A percentile compares a stretch with the other conserved stretches of the same genome.
phyloP scores from a whole-genome alignment of 2,888 invertebrate species.

The Rhamphomyia laevipes region DNA sequence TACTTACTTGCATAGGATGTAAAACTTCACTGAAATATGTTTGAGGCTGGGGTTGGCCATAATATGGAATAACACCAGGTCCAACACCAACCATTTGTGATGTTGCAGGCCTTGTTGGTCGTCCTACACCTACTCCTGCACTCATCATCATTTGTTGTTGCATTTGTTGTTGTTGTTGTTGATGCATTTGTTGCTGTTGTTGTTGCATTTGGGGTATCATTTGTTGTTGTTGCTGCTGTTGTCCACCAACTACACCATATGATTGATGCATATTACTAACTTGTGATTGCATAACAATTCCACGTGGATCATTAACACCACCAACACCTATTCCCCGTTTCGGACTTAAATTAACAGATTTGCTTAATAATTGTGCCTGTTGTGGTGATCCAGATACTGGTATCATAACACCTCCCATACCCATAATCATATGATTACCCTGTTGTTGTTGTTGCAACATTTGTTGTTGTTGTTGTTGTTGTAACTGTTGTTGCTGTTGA shows the following conservation, averaged over 20 bases:
- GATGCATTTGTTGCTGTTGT: constrained; percentile 12
- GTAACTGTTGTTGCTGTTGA: constrained; percentile 14
- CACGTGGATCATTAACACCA: neutral
- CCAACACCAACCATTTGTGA: constrained; percentile 19
- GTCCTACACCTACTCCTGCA: constrained; percentile 21
- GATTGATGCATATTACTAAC: constrained; percentile 32
- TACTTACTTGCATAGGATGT: constrained; percentile 33
- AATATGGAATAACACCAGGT: constrained; percentile 21
- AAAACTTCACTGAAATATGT: constrained; percentile 34
- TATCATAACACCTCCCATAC: neutral
- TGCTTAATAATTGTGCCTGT: constrained; percentile 10
- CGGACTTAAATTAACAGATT: constrained; percentile 13
- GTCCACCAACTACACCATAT: constrained; percentile 24
- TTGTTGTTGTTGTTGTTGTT: constrained; percentile 9
- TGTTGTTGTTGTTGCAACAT: constrained; percentile 14
- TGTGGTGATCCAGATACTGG: constrained; percentile 10
- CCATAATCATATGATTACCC: constrained; percentile 12
- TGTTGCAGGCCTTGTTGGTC: constrained; percentile 21
- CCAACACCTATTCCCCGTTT: constrained; percentile 9
- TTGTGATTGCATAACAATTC: constrained; percentile 22
- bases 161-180: constrained; percentile 6
- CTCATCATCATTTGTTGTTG: constrained; percentile 14
- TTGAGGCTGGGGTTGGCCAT: constrained; percentile 10
- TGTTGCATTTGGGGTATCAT: constrained; percentile 20
- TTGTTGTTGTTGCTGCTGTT: constrained; percentile 16